These are phyloP conservation scores for Drosophila anceps DNA, from an alignment of 2,888 invertebrate genomes.

Conservation along the genomic window DNA sequence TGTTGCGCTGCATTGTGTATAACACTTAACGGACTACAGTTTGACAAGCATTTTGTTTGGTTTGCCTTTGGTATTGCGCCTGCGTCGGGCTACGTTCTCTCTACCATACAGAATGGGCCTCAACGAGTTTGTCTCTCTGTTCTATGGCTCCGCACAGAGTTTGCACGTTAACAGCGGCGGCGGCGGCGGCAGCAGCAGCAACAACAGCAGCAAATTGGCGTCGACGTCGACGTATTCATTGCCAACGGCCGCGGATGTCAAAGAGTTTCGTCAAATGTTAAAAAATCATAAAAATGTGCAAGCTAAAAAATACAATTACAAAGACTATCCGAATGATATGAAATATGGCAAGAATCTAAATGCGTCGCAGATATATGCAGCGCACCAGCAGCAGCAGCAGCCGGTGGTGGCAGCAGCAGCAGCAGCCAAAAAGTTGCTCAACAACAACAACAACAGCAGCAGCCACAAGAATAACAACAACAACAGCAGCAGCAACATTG, in stretches of 20 bases:
- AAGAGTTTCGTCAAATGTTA: conserved; percentile 81
- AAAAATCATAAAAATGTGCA: conserved; percentile 83
- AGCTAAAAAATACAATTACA: conserved; percentile 80
- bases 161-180: conserved; percentile 56
- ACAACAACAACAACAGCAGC: conserved; percentile 35
- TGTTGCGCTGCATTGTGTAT: conserved; percentile 46
- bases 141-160: conserved; percentile 84
- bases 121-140: conserved; percentile 85
- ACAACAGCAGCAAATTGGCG: conserved; percentile 59
- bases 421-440: conserved; percentile 58
- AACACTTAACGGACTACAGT: conserved; percentile 57
- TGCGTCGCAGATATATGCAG: conserved; percentile 45
- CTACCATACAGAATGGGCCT: conserved; percentile 80
- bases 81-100: conserved; percentile 22
- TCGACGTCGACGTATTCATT: conserved; percentile 72
- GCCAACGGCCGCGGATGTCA: conserved; percentile 73
- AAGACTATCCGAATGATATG: conserved; percentile 80
- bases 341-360: conserved; percentile 71
- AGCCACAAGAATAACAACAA: conserved; percentile 70
- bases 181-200: conserved; percentile 2
- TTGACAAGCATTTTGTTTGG: conserved; percentile 44
- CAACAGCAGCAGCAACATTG: conserved; percentile 33
- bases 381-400: conserved; percentile 30
- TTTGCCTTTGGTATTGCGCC: conserved; percentile 45
- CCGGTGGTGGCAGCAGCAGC: conserved; percentile 20